Conservation (phyloP, 2,888 invertebrate genomes). For the Spodoptera littoralis region DNA sequence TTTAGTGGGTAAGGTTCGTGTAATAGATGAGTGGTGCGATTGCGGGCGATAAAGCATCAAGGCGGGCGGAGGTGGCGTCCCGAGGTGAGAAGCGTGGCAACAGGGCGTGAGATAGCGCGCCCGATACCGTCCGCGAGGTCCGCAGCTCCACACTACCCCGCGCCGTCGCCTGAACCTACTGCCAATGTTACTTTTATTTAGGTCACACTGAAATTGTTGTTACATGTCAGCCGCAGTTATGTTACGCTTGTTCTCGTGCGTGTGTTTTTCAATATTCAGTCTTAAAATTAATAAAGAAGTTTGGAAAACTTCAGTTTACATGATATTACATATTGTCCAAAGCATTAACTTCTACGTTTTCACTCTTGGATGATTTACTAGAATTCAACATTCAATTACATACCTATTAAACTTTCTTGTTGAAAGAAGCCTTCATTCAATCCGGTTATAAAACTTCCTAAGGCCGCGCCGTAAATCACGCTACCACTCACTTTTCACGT, state of each 20-base stretch:
- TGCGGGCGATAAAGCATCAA: slow-evolving; percentile 79
- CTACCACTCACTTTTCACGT: slow-evolving; percentile 2
- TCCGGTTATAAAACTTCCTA: background rate
- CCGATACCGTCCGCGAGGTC: slow-evolving; percentile 71
- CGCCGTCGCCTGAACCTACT: slow-evolving; percentile 36
- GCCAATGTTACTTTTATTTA: slow-evolving; percentile 19
- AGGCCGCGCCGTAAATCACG: slow-evolving; percentile 11
- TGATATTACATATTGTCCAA: too few species aligned
- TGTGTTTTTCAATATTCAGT: background rate
- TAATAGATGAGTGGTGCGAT: slow-evolving; percentile 83
- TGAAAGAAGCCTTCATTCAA: background rate
- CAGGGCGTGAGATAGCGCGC: slow-evolving; percentile 83
- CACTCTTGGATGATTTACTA: too few species aligned
- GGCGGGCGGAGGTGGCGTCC: slow-evolving; percentile 76
- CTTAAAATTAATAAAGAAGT: background rate
- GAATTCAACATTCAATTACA: too few species aligned
- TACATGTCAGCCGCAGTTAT: background rate
- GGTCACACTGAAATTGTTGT: slow-evolving; percentile 22
- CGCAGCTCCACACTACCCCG: slow-evolving; percentile 8
- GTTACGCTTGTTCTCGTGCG: background rate
- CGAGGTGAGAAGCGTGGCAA: slow-evolving; percentile 87
- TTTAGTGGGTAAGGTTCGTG: slow-evolving; percentile 80
- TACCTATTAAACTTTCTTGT: too few species aligned
- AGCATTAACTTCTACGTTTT: too few species aligned
- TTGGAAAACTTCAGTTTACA: background rate